Base-by-base conservation (phyloP, 2,888 invertebrate species). In the Dryococelus australis region DNA sequence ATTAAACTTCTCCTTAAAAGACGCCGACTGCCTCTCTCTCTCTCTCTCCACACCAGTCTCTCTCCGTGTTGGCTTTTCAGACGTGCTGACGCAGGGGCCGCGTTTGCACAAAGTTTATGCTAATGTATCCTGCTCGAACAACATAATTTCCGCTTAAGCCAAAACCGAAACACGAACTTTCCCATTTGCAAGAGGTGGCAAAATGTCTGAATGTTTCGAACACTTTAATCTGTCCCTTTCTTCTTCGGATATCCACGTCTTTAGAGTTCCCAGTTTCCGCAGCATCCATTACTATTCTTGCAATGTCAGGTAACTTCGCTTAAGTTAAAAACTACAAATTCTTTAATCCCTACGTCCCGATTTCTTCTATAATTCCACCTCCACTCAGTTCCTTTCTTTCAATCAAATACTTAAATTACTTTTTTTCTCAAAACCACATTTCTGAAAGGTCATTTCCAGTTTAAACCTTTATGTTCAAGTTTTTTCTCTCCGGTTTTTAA, bases 71-170 rank as follows among this genome's bases (percentile, higher is more conserved):
- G 65, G 65, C 65, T 5, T 65, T 24, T 65, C 65, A 65, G 65
- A 65, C 65, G 20, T n/a, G 65, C 65, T n/a, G 65, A 65, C 65
- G 65, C 2, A 65, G 65, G 24, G 6, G 8, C 65, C 6, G 8
- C 65, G 65, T 65, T n/a, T 65, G 65, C 65, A n/a, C 65, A 8
- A 65, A 65, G 65, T 65, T 65, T 65, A 65, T n/a, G 65, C 65
- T 6, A 8, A n/a, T 2, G 65, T n/a, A n/a, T 24, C 65, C 65
- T 2, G 2, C 47, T 47, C 8, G 65, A 9, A 24, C 65, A n/a
- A 65, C 65, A n/a, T 24, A 20, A 65, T 65, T 65, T 65, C 65
- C 65, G 65, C 65, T n/a, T 65, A 20, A n/a, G 20, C 65, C n/a
- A 2, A 24, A n/a, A 65, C n/a, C 65, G 65, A 65, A 65, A 65